A percentile compares a stretch with the other conserved stretches of the same genome.
Evolutionary conservation across 2,888 invertebrate genomes (phyloP).

Genomic region (Koerneria pararmatus): DNA sequence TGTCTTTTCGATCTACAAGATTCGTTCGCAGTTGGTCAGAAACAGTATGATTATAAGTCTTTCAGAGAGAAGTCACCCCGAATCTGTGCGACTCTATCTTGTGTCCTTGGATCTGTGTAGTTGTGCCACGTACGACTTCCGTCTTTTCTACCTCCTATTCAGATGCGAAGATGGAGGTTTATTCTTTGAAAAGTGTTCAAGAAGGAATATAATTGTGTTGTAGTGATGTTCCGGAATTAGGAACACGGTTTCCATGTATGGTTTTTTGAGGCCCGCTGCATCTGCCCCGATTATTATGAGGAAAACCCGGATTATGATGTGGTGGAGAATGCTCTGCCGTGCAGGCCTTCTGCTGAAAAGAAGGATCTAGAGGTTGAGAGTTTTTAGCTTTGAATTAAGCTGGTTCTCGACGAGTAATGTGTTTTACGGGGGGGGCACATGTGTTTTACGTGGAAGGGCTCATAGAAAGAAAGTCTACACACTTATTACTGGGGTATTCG

Average conservation of each 20-base stretch:
- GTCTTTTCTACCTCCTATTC: neutral
- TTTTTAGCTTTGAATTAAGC: neutral
- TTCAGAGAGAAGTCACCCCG: conserved; percentile 25
- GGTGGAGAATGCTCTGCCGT: neutral
- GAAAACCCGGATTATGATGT: conserved; percentile 15
- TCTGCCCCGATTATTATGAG: conserved; percentile 34
- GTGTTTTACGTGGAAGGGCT: too few relatives aligned
- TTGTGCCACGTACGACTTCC: conserved; percentile 12
- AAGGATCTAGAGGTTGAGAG: neutral
- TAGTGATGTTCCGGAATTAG: too few relatives aligned
- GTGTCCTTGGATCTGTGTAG: conserved; percentile 33
- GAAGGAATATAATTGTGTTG: too few relatives aligned
- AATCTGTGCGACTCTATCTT: conserved; percentile 31
- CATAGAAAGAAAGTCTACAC: too few relatives aligned
- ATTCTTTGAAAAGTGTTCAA: too few relatives aligned
- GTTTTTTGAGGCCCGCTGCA: conserved; percentile 27
- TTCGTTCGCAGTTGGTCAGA: neutral
- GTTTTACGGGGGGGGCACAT: too few relatives aligned
- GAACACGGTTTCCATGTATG: too few relatives aligned
- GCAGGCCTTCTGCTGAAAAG: neutral
- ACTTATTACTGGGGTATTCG: too few relatives aligned
- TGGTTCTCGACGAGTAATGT: too few relatives aligned
- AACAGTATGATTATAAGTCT: too few relatives aligned
- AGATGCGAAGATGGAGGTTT: neutral
- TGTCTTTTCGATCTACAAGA: neutral